phyloP scores from a whole-genome alignment of 2,888 invertebrate genomes.

The Lithophane ornitopus region DNA sequence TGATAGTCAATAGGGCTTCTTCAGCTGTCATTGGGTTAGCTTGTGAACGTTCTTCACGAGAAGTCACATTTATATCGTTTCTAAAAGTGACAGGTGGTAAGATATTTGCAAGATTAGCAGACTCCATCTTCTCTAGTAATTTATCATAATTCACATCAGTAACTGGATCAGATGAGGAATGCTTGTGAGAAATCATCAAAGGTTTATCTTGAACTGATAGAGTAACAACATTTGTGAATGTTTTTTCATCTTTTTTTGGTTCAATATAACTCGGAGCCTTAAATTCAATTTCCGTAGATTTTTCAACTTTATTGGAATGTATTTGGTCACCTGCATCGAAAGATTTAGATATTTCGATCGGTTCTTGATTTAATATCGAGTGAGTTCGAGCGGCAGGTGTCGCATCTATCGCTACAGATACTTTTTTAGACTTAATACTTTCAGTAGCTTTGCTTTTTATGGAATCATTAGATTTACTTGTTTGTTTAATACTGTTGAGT shows the following conservation, averaged over 20 bases:
- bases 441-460: constrained; percentile 84
- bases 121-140: constrained; percentile 78
- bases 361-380: constrained; percentile 94
- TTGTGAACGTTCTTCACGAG: constrained; percentile 90
- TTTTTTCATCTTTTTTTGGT: constrained; percentile 71
- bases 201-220: constrained; percentile 80
- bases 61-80: constrained; percentile 94
- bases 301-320: constrained; percentile 83
- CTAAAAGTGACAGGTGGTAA: constrained; percentile 87
- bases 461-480: constrained; percentile 86
- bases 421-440: constrained; percentile 91
- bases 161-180: constrained; percentile 93
- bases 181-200: constrained; percentile 91
- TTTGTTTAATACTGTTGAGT: constrained; percentile 72
- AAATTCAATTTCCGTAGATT: constrained; percentile 86
- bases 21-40: constrained; percentile 90
- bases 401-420: constrained; percentile 95
- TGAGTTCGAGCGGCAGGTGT: constrained; percentile 94
- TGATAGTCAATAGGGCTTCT: constrained; percentile 93
- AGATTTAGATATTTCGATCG: constrained; percentile 94
- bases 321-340: constrained; percentile 84
- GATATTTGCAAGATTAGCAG: constrained; percentile 76
- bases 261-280: constrained; percentile 57
- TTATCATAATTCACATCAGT: constrained; percentile 90
- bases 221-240: constrained; percentile 84